Conservation (phyloP, 2,888 invertebrate genomes). For the Caradrina kadenii region DNA sequence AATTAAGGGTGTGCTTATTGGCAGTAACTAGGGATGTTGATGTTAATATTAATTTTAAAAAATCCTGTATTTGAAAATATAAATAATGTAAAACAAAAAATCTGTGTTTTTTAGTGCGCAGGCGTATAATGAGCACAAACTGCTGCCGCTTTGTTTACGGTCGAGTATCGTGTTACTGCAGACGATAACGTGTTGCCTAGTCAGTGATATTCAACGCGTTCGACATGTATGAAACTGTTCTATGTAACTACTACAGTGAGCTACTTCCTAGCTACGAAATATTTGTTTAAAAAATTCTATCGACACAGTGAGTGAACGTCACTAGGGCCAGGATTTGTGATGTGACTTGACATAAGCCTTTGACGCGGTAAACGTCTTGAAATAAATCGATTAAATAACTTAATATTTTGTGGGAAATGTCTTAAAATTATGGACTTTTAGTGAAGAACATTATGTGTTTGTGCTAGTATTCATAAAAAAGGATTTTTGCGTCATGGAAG, state of each 20-base stretch:
- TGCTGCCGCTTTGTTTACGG: conserved; percentile 77
- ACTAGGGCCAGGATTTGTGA: conserved; percentile 50
- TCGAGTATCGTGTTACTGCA: conserved; percentile 72
- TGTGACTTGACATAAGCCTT: conserved; percentile 41
- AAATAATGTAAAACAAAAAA: conserved; percentile 41
- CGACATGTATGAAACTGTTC: conserved; percentile 36
- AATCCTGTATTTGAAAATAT: conserved; percentile 34
- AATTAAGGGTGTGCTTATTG: conserved; percentile 7
- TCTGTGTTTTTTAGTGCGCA: conserved; percentile 64
- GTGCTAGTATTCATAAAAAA: conserved; percentile 21
- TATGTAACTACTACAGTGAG: conserved; percentile 32
- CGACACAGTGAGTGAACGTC: conserved; percentile 52
- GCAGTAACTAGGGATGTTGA: neutral
- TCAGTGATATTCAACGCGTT: conserved; percentile 63
- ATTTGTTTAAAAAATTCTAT: conserved; percentile 54
- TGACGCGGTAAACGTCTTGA: conserved; percentile 28
- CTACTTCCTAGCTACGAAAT: conserved; percentile 39
- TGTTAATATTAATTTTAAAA: neutral
- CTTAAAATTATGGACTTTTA: conserved; percentile 35
- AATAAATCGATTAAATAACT: conserved; percentile 26
- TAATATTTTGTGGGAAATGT: conserved; percentile 37
- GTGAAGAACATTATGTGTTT: conserved; percentile 43
- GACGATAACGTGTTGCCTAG: conserved; percentile 75
- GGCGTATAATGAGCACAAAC: conserved; percentile 69
- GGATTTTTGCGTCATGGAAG: conserved; percentile 54